Evolutionary conservation across 2,113 vertebrate genomes (phyloP).

Genomic region (Eurystomus gularis): DNA sequence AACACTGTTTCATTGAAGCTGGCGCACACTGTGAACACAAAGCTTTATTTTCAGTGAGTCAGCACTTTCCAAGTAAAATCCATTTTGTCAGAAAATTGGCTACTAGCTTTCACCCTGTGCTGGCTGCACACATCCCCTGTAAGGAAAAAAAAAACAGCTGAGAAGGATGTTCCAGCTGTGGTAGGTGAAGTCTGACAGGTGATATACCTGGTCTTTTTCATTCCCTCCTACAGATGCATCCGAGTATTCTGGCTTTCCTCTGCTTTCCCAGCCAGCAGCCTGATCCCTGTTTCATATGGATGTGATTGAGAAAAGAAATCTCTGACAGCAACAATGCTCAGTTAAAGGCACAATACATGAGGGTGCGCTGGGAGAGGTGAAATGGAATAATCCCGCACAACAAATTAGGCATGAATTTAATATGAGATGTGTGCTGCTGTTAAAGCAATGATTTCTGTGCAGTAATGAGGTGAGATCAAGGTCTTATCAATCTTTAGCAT

Average conservation of each 20-base stretch:
- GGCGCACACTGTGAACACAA: background rate
- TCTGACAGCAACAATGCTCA: background rate
- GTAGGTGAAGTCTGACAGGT: background rate
- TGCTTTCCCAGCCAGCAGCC: background rate
- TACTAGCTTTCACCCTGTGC: background rate
- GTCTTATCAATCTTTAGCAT: background rate
- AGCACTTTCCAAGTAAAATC: background rate
- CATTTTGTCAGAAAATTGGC: background rate
- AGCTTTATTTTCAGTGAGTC: conserved; percentile 2
- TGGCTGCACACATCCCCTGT: background rate
- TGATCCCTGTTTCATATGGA: background rate
- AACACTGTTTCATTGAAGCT: background rate
- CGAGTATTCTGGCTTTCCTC: background rate
- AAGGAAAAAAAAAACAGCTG: background rate
- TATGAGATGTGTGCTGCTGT: background rate
- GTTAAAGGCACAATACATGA: background rate
- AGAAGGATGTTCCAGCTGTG: background rate
- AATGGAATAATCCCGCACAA: background rate
- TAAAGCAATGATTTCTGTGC: background rate
- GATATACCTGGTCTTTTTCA: background rate
- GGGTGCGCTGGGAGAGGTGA: background rate
- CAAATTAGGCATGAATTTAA: background rate
- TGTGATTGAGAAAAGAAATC: background rate
- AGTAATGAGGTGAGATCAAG: background rate
- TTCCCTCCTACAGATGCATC: background rate